A percentile compares a stretch with the other conserved stretches of the same genome.
These are phyloP conservation scores for Elanus axillaris DNA, from an alignment of 2,113 vertebrate genomes.

Conservation along the genomic window DNA sequence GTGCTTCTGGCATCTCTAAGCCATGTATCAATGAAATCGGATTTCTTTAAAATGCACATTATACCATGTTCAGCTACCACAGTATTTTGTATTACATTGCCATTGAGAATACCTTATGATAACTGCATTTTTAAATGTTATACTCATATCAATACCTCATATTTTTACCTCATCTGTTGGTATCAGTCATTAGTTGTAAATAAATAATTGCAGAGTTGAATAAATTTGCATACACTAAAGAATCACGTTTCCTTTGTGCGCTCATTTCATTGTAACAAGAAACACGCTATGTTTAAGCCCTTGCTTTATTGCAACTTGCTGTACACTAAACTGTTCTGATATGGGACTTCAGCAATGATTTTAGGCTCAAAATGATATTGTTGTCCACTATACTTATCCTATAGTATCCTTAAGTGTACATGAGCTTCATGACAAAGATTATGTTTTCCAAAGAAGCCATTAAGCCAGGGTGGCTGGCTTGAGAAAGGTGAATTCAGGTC, in stretches of 20 bases:
- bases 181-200: slow-evolving; percentile 75
- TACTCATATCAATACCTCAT: slow-evolving; percentile 79
- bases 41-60: slow-evolving; percentile 29
- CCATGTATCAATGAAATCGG: neutral
- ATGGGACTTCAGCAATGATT: neutral
- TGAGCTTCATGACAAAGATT: neutral
- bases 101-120: slow-evolving; percentile 67
- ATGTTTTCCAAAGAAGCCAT: neutral
- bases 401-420: neutral
- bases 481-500: neutral
- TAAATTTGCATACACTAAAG: slow-evolving; percentile 71
- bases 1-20: slow-evolving; percentile 8
- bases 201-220: slow-evolving; percentile 72
- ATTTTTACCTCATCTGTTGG: slow-evolving; percentile 78
- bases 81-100: slow-evolving; percentile 70
- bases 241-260: neutral
- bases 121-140: slow-evolving; percentile 72
- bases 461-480: neutral
- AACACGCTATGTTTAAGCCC: neutral
- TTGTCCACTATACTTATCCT: neutral
- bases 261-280: neutral
- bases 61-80: slow-evolving; percentile 31
- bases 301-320: neutral
- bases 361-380: neutral
- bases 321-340: neutral